Evolutionary conservation across 2,113 vertebrate species (phyloP).

Genomic region (Phylloscopus trochilus): DNA sequence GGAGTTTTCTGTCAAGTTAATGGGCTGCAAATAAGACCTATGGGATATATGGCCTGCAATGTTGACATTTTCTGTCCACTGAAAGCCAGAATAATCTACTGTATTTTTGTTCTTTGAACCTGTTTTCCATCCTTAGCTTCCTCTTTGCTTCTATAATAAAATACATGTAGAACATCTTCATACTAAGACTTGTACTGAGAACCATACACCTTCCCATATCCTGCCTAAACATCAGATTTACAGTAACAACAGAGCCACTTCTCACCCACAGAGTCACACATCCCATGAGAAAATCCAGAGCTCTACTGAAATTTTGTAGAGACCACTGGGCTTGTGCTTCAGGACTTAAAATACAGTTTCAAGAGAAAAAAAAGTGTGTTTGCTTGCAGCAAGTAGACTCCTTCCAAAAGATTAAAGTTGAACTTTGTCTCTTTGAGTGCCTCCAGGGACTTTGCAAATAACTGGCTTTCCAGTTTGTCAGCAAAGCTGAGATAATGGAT

Average conservation of each 20-base stretch:
- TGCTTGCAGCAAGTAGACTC: background rate
- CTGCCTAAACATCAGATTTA: background rate
- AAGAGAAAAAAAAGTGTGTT: background rate
- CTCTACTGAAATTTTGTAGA: background rate
- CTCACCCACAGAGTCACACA: background rate
- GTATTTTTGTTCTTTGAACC: background rate
- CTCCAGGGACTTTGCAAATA: background rate
- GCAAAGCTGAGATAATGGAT: background rate
- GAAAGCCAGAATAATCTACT: background rate
- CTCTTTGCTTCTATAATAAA: background rate
- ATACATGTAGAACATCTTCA: background rate
- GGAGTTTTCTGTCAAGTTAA: background rate
- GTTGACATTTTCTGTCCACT: background rate
- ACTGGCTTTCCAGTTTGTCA: background rate
- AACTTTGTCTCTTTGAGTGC: background rate
- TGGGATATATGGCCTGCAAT: accelerated
- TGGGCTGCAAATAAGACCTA: background rate
- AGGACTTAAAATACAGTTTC: background rate
- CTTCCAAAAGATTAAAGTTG: background rate
- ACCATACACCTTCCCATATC: background rate
- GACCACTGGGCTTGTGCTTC: background rate
- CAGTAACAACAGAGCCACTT: background rate
- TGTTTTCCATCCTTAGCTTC: background rate
- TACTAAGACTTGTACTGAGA: background rate
- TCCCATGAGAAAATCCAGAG: background rate